Percentiles rank a stretch among this genome's conserved stretches.
These are phyloP conservation scores for Nematopogon swammerdamellus DNA, from an alignment of 2,888 invertebrate species.

Conservation along the genomic window DNA sequence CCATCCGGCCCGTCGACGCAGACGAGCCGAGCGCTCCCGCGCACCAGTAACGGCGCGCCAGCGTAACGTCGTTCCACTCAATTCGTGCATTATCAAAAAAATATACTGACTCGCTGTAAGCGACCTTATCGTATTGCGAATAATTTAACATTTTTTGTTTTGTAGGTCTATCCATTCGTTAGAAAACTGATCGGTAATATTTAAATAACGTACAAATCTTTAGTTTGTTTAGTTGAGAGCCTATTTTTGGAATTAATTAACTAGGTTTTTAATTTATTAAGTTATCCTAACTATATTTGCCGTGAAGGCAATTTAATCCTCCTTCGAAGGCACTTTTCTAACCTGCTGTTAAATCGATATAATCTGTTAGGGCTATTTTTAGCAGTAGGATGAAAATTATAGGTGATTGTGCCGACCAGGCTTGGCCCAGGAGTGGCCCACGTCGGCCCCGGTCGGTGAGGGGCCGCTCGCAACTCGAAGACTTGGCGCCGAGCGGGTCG, in stretches of 20 bases:
- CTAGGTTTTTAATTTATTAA: not conserved
- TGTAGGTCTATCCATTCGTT: not conserved
- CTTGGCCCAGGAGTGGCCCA: no score
- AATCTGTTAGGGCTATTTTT: no score
- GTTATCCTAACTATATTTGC: no score
- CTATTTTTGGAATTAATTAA: not conserved
- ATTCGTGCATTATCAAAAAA: not conserved
- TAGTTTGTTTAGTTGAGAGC: not conserved
- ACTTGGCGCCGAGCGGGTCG: no score
- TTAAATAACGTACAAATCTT: not conserved
- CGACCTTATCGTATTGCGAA: not conserved
- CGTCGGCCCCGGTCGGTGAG: no score
- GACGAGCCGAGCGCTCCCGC: slow-evolving; percentile 23
- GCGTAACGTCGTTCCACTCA: not conserved
- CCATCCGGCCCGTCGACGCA: slow-evolving; percentile 44
- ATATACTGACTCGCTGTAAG: not conserved
- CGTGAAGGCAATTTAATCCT: no score
- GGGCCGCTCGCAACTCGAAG: no score
- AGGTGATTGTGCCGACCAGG: no score
- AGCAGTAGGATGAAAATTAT: no score
- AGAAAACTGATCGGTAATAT: not conserved
- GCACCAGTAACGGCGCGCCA: not conserved
- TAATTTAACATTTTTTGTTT: not conserved
- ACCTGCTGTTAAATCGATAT: no score
- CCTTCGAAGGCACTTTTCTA: no score